Conservation (phyloP, 2,888 invertebrate genomes). For the Julus scanicus region DNA sequence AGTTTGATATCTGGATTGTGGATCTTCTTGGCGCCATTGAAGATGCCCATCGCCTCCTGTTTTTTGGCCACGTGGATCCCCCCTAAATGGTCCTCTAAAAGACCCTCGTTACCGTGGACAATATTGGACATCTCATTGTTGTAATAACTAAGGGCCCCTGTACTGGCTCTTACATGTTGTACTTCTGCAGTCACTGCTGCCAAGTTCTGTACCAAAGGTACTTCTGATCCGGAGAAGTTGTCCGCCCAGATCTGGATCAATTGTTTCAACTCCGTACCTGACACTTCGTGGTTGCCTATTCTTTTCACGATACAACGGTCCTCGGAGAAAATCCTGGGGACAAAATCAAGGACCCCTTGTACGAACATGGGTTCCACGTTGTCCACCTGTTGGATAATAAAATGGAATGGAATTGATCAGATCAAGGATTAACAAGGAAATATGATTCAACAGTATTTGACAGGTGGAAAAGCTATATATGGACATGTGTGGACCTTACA, state of each 20-base stretch:
- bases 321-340: neutral
- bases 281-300: neutral
- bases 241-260: neutral
- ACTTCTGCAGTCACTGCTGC: neutral
- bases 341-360: neutral
- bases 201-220: neutral
- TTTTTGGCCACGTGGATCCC: neutral
- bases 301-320: neutral
- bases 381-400: too few relatives aligned
- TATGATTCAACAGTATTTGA: too few relatives aligned
- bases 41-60: neutral
- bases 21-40: too few relatives aligned
- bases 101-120: neutral
- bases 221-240: neutral
- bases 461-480: too few relatives aligned
- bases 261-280: neutral
- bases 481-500: too few relatives aligned
- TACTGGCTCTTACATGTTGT: neutral
- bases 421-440: too few relatives aligned
- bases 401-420: too few relatives aligned
- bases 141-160: neutral
- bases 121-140: neutral
- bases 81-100: neutral
- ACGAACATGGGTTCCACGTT: slow-evolving; percentile 52
- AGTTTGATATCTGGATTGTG: too few relatives aligned